These are phyloP conservation scores for Gnathonemus echidnorhynchus DNA, from an alignment of 2,113 vertebrate genomes.

Conservation along the genomic window DNA sequence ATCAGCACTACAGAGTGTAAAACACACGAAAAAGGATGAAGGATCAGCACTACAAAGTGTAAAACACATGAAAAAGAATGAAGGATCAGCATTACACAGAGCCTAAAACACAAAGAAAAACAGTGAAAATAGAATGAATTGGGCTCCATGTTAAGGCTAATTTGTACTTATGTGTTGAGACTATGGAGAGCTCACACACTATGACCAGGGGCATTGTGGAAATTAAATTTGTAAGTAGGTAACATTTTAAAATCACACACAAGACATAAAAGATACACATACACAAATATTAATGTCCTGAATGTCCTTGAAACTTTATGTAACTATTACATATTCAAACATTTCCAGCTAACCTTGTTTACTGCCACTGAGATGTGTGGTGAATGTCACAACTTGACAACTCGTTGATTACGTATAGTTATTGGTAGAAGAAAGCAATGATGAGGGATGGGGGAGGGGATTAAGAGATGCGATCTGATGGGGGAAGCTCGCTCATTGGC, in stretches of 20 bases:
- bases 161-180: background rate
- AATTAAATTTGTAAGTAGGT: background rate
- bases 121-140: background rate
- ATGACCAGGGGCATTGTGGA: background rate
- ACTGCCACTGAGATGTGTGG: background rate
- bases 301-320: background rate
- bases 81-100: slow-evolving; percentile 24
- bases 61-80: background rate
- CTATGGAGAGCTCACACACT: background rate
- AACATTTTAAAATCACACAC: background rate
- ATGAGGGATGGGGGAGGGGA: background rate
- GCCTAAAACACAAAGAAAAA: background rate
- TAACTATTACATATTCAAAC: background rate
- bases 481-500: no score
- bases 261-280: background rate
- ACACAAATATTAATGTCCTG: background rate
- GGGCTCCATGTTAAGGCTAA: background rate
- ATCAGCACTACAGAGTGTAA: slow-evolving; percentile 13
- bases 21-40: slow-evolving; percentile 1
- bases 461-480: no score
- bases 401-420: background rate
- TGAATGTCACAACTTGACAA: background rate
- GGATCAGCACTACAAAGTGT: slow-evolving; percentile 17
- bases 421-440: background rate
- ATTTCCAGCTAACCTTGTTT: background rate